Conservation (phyloP, 2,113 vertebrate genomes). For the Emydocephalus ijimae region DNA sequence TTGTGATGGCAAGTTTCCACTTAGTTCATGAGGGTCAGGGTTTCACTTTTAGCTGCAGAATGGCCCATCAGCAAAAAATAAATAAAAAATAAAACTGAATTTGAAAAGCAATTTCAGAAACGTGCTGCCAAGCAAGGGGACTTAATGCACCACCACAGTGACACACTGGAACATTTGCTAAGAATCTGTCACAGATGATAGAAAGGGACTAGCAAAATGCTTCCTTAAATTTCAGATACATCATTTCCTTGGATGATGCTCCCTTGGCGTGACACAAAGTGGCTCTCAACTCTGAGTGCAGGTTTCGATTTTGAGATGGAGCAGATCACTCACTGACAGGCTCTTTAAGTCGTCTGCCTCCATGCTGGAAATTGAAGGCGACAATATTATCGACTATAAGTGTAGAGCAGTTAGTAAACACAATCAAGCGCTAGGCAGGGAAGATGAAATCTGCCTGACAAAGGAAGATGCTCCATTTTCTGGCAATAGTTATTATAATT, state of each 20-base stretch:
- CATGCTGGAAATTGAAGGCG: neutral
- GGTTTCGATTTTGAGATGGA: neutral
- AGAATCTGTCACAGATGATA: neutral
- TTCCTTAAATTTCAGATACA: neutral
- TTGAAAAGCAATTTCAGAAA: slow-evolving; percentile 24
- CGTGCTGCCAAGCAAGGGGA: neutral
- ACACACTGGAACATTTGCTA: neutral
- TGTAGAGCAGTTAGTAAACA: slow-evolving; percentile 5
- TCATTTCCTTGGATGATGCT: neutral
- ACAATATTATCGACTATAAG: neutral
- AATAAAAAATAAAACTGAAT: neutral
- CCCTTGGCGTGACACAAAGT: neutral
- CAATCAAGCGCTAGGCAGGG: neutral
- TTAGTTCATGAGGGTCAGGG: neutral
- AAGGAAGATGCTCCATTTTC: neutral
- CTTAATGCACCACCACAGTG: neutral
- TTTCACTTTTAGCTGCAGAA: neutral
- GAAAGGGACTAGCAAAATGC: neutral
- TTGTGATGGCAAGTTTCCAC: neutral
- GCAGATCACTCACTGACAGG: neutral
- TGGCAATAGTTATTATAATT: slow-evolving; percentile 3
- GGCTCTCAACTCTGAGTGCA: neutral
- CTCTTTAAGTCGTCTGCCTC: neutral
- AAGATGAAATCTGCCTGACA: neutral
- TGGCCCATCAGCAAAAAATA: neutral